These are phyloP conservation scores for Acronicta leporina DNA, from an alignment of 2,888 invertebrate species.

Conservation along the genomic window DNA sequence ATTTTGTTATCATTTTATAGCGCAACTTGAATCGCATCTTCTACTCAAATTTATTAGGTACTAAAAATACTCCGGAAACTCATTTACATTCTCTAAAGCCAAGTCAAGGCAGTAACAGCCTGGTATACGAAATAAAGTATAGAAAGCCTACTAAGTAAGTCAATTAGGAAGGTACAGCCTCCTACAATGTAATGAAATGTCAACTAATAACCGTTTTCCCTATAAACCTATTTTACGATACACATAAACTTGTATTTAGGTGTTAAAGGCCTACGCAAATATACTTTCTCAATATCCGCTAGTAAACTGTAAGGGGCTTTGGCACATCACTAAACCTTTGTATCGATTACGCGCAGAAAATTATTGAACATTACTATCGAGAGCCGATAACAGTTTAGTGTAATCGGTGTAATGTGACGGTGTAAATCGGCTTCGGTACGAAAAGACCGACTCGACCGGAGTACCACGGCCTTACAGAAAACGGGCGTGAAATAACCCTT, in stretches of 20 bases:
- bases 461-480: too few species aligned
- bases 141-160: constrained; percentile 18
- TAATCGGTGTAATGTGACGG: too few species aligned
- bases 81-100: constrained; percentile 9
- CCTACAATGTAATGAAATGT: constrained; percentile 36
- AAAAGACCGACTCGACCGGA: too few species aligned
- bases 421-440: too few species aligned
- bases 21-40: neutral
- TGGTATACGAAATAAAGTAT: constrained; percentile 11
- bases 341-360: too few species aligned
- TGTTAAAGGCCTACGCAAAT: constrained; percentile 45
- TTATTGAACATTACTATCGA: too few species aligned
- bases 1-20: too few species aligned
- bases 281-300: constrained; percentile 44
- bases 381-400: too few species aligned
- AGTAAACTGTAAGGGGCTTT: constrained; percentile 19
- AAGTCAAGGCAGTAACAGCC: constrained; percentile 6
- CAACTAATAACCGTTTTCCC: constrained; percentile 37
- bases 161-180: constrained; percentile 28
- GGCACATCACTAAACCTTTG: constrained; percentile 1
- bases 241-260: constrained; percentile 49
- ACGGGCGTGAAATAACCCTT: too few species aligned
- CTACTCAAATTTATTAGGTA: neutral
- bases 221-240: constrained; percentile 48
- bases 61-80: constrained; percentile 2